These are phyloP conservation scores for Xyrauchen texanus DNA, from an alignment of 2,113 vertebrate species.

Conservation along the genomic window DNA sequence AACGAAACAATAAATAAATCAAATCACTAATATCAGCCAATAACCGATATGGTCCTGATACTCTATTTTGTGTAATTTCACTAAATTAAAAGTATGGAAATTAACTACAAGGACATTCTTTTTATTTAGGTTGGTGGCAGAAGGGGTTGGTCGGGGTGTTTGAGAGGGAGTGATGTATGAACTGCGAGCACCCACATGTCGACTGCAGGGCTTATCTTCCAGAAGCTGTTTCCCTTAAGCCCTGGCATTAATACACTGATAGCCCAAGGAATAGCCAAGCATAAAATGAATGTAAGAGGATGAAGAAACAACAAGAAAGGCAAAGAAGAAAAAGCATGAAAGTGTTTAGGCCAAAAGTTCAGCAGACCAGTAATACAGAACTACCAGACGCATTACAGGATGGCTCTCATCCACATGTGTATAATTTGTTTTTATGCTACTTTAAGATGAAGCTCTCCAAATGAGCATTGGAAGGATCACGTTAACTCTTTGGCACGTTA, in stretches of 20 bases:
- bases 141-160: slow-evolving; percentile 42
- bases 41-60: too few relatives aligned
- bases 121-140: slow-evolving; percentile 10
- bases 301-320: slow-evolving; percentile 83
- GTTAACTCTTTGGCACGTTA: slow-evolving; percentile 19
- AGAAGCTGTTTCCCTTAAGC: slow-evolving; percentile 81
- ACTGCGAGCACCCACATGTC: slow-evolving; percentile 74
- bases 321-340: slow-evolving; percentile 72
- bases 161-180: slow-evolving; percentile 65
- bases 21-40: too few relatives aligned
- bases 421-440: slow-evolving; percentile 53
- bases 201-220: slow-evolving; percentile 75
- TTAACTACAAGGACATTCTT: too few relatives aligned
- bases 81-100: too few relatives aligned
- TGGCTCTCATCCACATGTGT: slow-evolving; percentile 65
- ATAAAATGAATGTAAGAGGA: slow-evolving; percentile 84
- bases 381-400: slow-evolving; percentile 73
- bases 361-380: slow-evolving; percentile 78
- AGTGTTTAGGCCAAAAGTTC: slow-evolving; percentile 76
- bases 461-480: slow-evolving; percentile 6
- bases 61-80: too few relatives aligned
- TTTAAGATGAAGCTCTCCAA: slow-evolving; percentile 36
- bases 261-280: slow-evolving; percentile 81
- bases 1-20: too few relatives aligned
- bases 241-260: slow-evolving; percentile 81